These are phyloP conservation scores for Lepidocolaptes lacrymiger DNA, from an alignment of 2,797 vertebrate species.

Conservation along the genomic window DNA sequence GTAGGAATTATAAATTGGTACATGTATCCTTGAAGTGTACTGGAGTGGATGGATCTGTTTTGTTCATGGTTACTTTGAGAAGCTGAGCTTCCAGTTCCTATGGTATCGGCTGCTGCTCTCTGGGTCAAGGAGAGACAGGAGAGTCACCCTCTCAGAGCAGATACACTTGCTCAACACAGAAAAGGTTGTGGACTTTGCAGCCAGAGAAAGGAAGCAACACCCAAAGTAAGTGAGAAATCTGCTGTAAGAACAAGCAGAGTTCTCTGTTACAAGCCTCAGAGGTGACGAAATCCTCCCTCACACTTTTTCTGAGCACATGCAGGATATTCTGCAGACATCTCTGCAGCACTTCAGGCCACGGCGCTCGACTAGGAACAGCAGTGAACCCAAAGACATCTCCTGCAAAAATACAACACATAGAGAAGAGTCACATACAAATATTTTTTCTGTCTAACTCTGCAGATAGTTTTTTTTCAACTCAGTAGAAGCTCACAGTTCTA, in stretches of 20 bases:
- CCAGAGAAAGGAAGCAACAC: not conserved
- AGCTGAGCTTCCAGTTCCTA: not conserved
- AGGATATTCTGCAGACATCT: not conserved
- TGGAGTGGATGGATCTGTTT: not conserved
- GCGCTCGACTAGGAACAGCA: not conserved
- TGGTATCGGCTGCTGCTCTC: not conserved
- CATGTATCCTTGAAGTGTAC: not conserved
- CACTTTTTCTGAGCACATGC: not conserved
- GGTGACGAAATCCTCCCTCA: not conserved
- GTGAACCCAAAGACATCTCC: not conserved
- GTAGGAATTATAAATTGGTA: not conserved
- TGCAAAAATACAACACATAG: not conserved
- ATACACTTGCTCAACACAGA: not conserved
- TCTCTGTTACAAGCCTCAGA: not conserved
- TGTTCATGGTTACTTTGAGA: not conserved
- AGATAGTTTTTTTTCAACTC: not conserved
- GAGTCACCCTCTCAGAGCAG: accelerated
- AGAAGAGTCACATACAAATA: not conserved
- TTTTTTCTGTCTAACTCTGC: not conserved
- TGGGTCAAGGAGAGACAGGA: not conserved
- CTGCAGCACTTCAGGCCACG: not conserved
- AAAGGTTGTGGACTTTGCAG: not conserved
- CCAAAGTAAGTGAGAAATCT: not conserved
- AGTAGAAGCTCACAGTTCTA: not conserved
- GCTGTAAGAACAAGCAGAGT: not conserved